Evolutionary conservation across 2,888 invertebrate species (phyloP).

Genomic region (Orthonychiurus folsomi): DNA sequence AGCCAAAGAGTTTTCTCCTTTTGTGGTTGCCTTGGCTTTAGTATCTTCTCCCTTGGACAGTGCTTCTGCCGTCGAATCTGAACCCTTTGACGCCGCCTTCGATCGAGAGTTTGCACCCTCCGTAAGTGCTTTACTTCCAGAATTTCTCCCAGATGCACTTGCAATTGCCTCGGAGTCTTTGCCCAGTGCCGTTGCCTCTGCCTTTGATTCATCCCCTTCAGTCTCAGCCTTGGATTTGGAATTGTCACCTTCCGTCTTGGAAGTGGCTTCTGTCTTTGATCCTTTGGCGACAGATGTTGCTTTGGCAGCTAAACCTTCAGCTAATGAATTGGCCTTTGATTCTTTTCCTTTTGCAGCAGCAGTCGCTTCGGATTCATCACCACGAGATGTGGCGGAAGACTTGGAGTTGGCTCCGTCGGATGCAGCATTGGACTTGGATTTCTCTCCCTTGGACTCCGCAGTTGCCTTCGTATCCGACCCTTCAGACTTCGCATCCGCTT

Average conservation of each 20-base stretch:
- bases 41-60: neutral
- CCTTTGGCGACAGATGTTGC: neutral
- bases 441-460: neutral
- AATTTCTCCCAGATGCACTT: neutral
- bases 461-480: neutral
- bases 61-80: neutral
- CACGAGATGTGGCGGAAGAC: neutral
- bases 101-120: neutral
- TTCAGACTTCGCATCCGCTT: neutral
- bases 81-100: neutral
- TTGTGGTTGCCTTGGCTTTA: slow-evolving; percentile 2
- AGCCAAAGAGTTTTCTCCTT: neutral
- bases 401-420: neutral
- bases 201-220: neutral
- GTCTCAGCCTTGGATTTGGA: neutral
- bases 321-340: neutral
- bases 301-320: neutral
- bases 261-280: neutral
- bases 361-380: neutral
- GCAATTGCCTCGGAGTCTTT: neutral
- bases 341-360: neutral
- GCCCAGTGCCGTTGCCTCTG: neutral
- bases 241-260: neutral
- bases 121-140: neutral
- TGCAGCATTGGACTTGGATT: slow-evolving; percentile 7